phyloP scores from a whole-genome alignment of 2,888 invertebrate genomes.

The Synanthedon tipuliformis region DNA sequence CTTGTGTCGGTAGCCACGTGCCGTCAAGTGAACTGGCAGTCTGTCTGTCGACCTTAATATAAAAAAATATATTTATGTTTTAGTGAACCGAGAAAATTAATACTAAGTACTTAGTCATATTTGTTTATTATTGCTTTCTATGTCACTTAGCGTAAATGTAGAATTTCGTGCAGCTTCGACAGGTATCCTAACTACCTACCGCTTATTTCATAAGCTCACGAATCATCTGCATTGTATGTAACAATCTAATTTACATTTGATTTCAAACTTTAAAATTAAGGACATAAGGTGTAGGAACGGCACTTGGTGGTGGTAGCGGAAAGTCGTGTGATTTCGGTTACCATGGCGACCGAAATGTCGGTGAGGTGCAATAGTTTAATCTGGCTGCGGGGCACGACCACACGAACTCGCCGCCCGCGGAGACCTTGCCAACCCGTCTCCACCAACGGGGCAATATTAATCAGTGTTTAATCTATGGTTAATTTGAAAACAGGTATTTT shows the following conservation, averaged over 20 bases:
- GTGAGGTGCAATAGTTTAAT: slow-evolving; percentile 57
- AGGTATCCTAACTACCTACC: slow-evolving; percentile 23
- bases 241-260: neutral
- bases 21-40: no score
- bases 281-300: neutral
- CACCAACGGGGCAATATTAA: no score
- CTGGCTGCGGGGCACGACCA: slow-evolving; percentile 49
- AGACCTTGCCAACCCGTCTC: slow-evolving; percentile 30
- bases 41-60: no score
- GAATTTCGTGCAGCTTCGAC: slow-evolving; percentile 35
- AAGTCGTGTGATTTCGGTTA: slow-evolving; percentile 47
- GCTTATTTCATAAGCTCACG: slow-evolving; percentile 41
- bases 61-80: no score
- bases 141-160: slow-evolving; percentile 18
- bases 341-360: slow-evolving; percentile 56
- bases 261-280: neutral
- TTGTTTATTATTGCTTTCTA: slow-evolving; percentile 8
- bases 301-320: slow-evolving; percentile 9
- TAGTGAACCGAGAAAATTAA: no score
- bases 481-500: no score
- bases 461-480: no score
- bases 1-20: no score
- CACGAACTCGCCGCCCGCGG: slow-evolving; percentile 38
- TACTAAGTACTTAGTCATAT: no score
- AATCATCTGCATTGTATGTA: slow-evolving; percentile 7